phyloP scores from a whole-genome alignment of 2,113 vertebrate genomes.

The Spea multiplicata region DNA sequence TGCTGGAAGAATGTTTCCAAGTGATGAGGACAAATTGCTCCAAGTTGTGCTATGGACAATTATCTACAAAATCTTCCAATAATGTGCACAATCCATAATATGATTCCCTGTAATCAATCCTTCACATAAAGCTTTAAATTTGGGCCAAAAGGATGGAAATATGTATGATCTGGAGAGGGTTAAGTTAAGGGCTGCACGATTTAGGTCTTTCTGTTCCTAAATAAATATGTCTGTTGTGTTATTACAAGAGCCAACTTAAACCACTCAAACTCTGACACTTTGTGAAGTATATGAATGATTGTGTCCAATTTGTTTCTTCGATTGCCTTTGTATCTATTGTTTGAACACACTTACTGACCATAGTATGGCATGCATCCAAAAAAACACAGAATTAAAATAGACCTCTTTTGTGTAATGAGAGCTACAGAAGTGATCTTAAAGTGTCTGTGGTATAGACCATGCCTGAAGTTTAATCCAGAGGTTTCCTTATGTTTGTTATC shows the following conservation, averaged over 20 bases:
- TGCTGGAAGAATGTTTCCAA: too few species aligned
- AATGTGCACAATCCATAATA: too few species aligned
- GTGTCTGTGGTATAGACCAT: conserved; percentile 34
- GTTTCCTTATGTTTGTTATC: conserved; percentile 40
- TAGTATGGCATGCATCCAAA: conserved; percentile 7
- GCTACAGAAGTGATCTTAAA: conserved; percentile 9
- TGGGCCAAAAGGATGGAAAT: too few species aligned
- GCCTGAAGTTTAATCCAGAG: conserved; percentile 21
- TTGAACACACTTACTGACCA: background rate
- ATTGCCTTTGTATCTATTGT: conserved; percentile 22
- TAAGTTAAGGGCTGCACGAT: too few species aligned
- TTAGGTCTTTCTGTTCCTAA: background rate
- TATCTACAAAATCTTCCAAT: too few species aligned
- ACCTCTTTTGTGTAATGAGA: conserved; percentile 21
- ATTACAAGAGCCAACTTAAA: background rate
- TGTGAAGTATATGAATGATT: background rate
- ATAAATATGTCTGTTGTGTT: background rate
- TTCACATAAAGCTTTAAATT: too few species aligned
- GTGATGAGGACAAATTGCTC: too few species aligned
- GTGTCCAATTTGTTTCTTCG: conserved; percentile 12
- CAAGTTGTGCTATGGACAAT: too few species aligned
- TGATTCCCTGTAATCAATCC: too few species aligned
- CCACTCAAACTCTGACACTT: background rate
- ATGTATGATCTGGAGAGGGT: too few species aligned
- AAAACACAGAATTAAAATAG: conserved; percentile 25